Evolutionary conservation across 2,888 invertebrate genomes (phyloP).

Genomic region (Cerastis leucographa): DNA sequence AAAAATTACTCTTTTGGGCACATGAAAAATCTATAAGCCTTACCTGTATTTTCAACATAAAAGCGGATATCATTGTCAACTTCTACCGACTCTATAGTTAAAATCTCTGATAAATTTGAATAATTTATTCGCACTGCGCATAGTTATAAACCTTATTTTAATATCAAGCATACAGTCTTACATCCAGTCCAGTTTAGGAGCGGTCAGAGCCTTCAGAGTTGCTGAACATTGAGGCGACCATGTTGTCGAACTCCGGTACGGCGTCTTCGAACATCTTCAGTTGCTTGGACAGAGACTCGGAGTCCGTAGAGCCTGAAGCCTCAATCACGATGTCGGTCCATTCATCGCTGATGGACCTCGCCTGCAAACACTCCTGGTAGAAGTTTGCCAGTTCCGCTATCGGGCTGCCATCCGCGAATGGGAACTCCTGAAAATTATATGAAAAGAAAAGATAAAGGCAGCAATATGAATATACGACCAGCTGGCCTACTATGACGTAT

Average conservation of each 20-base stretch:
- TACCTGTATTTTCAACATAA: constrained; percentile 29
- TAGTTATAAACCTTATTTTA: constrained; percentile 52
- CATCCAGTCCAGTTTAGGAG: constrained; percentile 64
- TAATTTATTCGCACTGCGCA: constrained; percentile 58
- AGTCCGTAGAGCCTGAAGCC: constrained; percentile 73
- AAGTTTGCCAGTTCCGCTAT: constrained; percentile 94
- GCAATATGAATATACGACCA: too few species aligned
- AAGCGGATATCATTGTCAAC: constrained; percentile 25
- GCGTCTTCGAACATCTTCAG: constrained; percentile 94
- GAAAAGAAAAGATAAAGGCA: too few species aligned
- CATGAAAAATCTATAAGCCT: constrained; percentile 4
- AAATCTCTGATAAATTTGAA: constrained; percentile 35
- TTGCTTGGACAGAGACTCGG: constrained; percentile 92
- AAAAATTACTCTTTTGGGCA: constrained; percentile 15
- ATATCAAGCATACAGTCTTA: constrained; percentile 63
- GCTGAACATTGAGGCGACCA: constrained; percentile 93
- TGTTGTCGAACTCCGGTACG: constrained; percentile 94
- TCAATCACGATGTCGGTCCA: constrained; percentile 77
- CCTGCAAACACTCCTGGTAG: constrained; percentile 95
- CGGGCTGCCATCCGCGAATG: constrained; percentile 94
- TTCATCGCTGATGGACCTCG: constrained; percentile 85
- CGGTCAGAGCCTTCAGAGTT: constrained; percentile 80
- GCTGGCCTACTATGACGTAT: too few species aligned
- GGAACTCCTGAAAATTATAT: constrained; percentile 92
- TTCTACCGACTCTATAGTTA: constrained; percentile 10